Base-by-base conservation (phyloP, 2,888 invertebrate species). In the Elaeidobius kamerunicus region DNA sequence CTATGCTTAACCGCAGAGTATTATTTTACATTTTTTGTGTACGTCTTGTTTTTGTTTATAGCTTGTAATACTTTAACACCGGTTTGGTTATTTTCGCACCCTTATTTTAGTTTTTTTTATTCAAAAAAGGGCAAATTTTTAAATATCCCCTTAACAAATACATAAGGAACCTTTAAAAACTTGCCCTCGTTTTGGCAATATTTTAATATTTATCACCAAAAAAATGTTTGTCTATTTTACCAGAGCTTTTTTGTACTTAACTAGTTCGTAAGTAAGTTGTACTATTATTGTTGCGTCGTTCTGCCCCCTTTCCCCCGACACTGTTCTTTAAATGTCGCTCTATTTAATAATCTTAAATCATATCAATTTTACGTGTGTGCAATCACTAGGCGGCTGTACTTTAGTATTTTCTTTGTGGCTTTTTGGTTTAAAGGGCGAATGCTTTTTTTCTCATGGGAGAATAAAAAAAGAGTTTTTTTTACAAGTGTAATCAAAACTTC, bases 321-420 rank as follows among this genome's bases (percentile, higher is more conserved):
- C 54, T 52, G 40, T 49, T n/a, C n/a, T 57, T 55, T 58, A 53
- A 58, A 51, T 52, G 57, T 58, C 58, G 59, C 60, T 53, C 52
- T 54, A 61, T 56, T 46, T 44, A 59, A 56, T 57, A 57, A 61
- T 56, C 44, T 50, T 60, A 57, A 49, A 61, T 62, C 66, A 66
- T 66, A 66, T 66, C 66, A 65, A 65, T 56, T 63, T 64, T 60
- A 55, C 61, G 58, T 55, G 59, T 60, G 63, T 65, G 65, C 66
- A 65, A 65, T 65, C 66, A 62, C 57, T 53, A 46, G 55, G 58
- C 60, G 59, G 60, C 61, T 64, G 61, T 60, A n/a, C n/a, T n/a
- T n/a, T n/a, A n/a, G n/a, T n/a, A n/a, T n/a, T n/a, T n/a, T n/a
- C n/a, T n/a, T n/a, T n/a, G n/a, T n/a, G n/a, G n/a, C n/a, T n/a